These are phyloP conservation scores for Altica lythri DNA, from an alignment of 2,888 invertebrate genomes.

Conservation along the genomic window DNA sequence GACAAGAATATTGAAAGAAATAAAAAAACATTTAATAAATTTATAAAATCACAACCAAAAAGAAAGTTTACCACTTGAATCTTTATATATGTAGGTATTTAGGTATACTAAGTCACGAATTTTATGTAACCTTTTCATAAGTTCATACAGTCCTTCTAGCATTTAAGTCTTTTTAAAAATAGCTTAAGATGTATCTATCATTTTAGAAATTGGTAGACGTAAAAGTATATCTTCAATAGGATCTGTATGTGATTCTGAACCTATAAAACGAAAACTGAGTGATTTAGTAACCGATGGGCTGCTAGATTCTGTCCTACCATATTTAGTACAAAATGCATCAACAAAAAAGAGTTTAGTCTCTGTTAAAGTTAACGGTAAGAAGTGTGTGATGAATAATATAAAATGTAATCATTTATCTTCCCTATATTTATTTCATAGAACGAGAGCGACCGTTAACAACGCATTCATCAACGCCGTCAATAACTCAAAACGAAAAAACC, in stretches of 20 bases:
- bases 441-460: not conserved
- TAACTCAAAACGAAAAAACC: constrained; percentile 31
- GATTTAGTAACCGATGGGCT: constrained; percentile 81
- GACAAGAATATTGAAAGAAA: no score
- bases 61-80: no score
- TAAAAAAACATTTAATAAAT: no score
- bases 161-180: no score
- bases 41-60: no score
- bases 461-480: constrained; percentile 4
- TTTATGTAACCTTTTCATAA: no score
- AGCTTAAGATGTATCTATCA: no score
- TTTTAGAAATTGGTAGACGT: no score
- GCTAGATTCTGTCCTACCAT: constrained; percentile 80
- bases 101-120: no score
- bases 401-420: not conserved
- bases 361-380: constrained; percentile 11
- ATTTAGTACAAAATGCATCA: constrained; percentile 61
- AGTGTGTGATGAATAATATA: not conserved
- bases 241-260: constrained; percentile 36
- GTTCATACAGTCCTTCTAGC: no score
- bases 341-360: constrained; percentile 46
- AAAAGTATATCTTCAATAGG: constrained; percentile 24
- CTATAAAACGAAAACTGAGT: constrained; percentile 48
- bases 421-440: not conserved
- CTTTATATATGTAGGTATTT: no score